Conservation (phyloP, 2,888 invertebrate species). For the Nemotelus pantherinus region DNA sequence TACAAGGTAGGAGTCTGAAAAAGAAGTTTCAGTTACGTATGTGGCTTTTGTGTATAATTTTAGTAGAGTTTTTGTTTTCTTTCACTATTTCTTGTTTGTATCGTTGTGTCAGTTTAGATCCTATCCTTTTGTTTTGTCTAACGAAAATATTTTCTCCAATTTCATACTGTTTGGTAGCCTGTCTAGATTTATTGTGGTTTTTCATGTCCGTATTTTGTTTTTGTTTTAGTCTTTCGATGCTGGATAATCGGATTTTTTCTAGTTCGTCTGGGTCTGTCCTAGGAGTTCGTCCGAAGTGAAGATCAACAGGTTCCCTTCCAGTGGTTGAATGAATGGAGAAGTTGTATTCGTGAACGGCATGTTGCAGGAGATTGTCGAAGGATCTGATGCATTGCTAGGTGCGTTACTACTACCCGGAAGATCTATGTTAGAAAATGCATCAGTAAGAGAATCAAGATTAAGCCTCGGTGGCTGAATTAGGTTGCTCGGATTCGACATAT, state of each 20-base stretch:
- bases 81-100: constrained; percentile 47
- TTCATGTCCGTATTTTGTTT: constrained; percentile 46
- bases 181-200: constrained; percentile 50
- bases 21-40: constrained; percentile 39
- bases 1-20: background rate
- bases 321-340: constrained; percentile 47
- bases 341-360: constrained; percentile 44
- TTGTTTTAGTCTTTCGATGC: constrained; percentile 44
- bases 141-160: constrained; percentile 47
- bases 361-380: constrained; percentile 25
- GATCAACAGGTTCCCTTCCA: constrained; percentile 45
- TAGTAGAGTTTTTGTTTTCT: constrained; percentile 44
- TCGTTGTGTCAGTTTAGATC: constrained; percentile 45
- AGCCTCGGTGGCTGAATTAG: too few relatives aligned
- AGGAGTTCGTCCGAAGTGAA: constrained; percentile 41
- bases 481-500: too few relatives aligned
- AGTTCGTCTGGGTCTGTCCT: constrained; percentile 46
- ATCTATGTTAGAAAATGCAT: too few relatives aligned
- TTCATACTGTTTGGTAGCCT: constrained; percentile 47
- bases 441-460: too few relatives aligned
- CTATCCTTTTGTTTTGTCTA: constrained; percentile 50
- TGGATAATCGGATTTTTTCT: constrained; percentile 44
- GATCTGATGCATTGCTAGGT: background rate
- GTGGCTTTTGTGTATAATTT: constrained; percentile 44
- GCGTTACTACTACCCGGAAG: too few relatives aligned